A percentile compares a stretch with the other conserved stretches of the same genome.
Conservation (phyloP, 2,113 vertebrate species). For the Cryptomyrus ogoouensis region DNA sequence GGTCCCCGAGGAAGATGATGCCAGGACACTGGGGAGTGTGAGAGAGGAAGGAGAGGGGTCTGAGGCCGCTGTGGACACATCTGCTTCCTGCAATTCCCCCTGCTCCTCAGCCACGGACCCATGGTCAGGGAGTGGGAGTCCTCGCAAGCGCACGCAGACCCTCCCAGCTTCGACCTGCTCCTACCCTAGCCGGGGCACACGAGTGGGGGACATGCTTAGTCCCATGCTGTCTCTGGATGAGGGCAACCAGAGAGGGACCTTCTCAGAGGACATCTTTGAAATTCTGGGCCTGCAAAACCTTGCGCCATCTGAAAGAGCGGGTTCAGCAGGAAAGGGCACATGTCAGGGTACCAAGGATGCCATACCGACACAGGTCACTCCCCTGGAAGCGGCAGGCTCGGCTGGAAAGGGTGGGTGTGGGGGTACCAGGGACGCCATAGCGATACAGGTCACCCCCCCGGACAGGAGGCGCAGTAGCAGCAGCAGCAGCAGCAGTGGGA, state of each 20-base stretch:
- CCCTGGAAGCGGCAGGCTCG: conserved; percentile 13
- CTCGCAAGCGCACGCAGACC: conserved; percentile 88
- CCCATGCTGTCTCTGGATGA: conserved; percentile 27
- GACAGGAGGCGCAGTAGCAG: background rate
- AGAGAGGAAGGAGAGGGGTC: conserved; percentile 6
- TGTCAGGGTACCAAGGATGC: conserved; percentile 10
- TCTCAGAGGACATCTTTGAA: conserved; percentile 80
- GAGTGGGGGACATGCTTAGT: conserved; percentile 38
- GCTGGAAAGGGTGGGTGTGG: conserved; percentile 39
- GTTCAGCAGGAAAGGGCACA: conserved; percentile 37
- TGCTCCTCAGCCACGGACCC: conserved; percentile 30
- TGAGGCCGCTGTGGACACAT: conserved; percentile 23
- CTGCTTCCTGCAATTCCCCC: background rate
- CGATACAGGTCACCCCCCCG: background rate
- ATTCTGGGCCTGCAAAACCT: conserved; percentile 61
- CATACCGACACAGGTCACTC: background rate
- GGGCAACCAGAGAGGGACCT: conserved; percentile 63
- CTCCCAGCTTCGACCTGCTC: conserved; percentile 70
- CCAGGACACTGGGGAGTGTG: conserved; percentile 39
- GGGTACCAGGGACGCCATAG: conserved; percentile 36
- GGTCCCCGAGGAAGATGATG: conserved; percentile 57
- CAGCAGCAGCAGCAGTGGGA: conserved; percentile 16
- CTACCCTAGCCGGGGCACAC: conserved; percentile 33
- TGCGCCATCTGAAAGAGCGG: conserved; percentile 24
- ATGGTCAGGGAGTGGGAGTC: conserved; percentile 50